Evolutionary conservation across 1,140 invertebrate species (phyloP), one percentile per base, ranked within the genome.

Genomic region (Lasioglossum albipes): DNA sequence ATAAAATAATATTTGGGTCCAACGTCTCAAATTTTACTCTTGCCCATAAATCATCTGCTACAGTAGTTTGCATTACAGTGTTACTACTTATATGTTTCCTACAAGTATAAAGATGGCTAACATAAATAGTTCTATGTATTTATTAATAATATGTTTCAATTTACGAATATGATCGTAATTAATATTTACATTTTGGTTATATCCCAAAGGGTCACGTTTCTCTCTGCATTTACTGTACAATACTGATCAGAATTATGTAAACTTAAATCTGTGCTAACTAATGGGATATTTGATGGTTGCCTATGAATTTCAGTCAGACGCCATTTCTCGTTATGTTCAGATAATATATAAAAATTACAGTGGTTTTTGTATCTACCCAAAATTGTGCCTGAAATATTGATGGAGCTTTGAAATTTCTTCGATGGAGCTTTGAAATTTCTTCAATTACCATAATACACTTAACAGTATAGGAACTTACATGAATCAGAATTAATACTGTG

Each of bases 11-110:
- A 72, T 91, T 88, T 67, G 84, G 84, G 79, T 92, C 84, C 22
- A 13, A 79, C 13, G 78, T 64, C 5, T 91, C 84, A 84, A 90
- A 92, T 79, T 84, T 90, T 59, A 93, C 45, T 79, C 78, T 88
- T n/a, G 84, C 83, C 93, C 93, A 93, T 84, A 82, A 84, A 76
- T 93, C 90, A 22, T 82, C 72, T 20, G 88, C 74, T 42, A 22
- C 12, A 74, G 82, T 87, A 52, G 45, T 65, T 22, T 79, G 52
- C 57, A 75, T n/a, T 68, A 92, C 18, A 45, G 61, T 69, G 67
- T 71, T 74, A 64, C 54, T 87, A 7, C 31, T 74, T 20, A 90
- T 57, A 75, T 18, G 41, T 76, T 88, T 89, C 45, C 90, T 91
- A 41, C 5, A 73, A 76, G 84, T 74, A 61, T 74, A 73, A 45